A percentile compares a stretch with the other conserved stretches of the same genome.
These are phyloP conservation scores for Taurulus bubalis DNA, from an alignment of 2,113 vertebrate genomes.

Conservation along the genomic window DNA sequence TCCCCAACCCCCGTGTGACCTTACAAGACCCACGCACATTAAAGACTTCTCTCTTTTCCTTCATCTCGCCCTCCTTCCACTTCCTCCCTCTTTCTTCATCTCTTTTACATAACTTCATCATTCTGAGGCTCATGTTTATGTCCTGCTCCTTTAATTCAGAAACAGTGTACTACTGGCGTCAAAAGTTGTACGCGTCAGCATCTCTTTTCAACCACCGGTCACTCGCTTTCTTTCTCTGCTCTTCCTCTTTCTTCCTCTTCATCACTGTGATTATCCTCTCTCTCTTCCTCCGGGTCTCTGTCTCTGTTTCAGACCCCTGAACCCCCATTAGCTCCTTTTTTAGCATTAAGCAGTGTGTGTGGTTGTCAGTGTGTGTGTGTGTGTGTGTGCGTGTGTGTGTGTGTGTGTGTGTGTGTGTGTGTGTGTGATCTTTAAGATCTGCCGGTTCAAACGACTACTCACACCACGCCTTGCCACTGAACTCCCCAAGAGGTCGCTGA, in stretches of 20 bases:
- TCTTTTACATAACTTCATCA: constrained; percentile 13
- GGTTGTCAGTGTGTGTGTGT: constrained; percentile 9
- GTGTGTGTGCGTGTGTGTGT: constrained; percentile 35
- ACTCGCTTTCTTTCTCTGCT: not conserved
- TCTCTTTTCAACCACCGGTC: not conserved
- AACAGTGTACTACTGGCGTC: too few relatives aligned
- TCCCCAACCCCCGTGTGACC: constrained; percentile 70
- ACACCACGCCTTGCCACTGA: constrained; percentile 77
- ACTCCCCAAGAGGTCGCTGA: constrained; percentile 78
- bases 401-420: constrained; percentile 35
- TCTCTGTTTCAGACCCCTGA: too few relatives aligned
- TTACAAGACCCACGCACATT: constrained; percentile 77
- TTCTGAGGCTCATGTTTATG: too few relatives aligned
- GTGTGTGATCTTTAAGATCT: constrained; percentile 76
- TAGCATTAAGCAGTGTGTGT: constrained; percentile 52
- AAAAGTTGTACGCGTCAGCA: too few relatives aligned
- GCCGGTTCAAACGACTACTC: constrained; percentile 76
- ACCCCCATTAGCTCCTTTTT: too few relatives aligned
- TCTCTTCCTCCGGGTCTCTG: not conserved
- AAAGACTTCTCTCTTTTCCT: constrained; percentile 72
- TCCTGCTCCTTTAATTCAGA: not conserved
- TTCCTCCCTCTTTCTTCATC: constrained; percentile 31
- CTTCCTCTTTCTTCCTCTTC: not conserved
- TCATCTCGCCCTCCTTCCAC: constrained; percentile 50
- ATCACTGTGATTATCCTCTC: not conserved